Percentiles rank a stretch among this genome's conserved stretches.
phyloP scores from a whole-genome alignment of 2,888 invertebrate genomes.

The Adelognathus sp. region DNA sequence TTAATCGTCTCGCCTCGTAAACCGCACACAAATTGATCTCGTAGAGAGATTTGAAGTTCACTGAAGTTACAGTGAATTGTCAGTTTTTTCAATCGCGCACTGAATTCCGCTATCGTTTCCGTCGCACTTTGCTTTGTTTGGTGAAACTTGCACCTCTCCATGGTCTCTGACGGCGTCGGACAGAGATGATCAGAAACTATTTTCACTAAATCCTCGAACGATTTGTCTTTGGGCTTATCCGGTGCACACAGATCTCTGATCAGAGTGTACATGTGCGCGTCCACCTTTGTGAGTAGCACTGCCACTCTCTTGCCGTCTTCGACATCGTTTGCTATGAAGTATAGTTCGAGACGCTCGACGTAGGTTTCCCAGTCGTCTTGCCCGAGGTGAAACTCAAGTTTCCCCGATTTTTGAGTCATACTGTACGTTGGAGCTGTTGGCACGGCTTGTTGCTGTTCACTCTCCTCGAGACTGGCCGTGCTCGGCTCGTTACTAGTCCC shows the following conservation, averaged over 20 bases:
- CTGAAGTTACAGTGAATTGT: slow-evolving; percentile 53
- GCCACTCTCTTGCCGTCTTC: slow-evolving; percentile 38
- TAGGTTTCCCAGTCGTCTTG: too few species aligned
- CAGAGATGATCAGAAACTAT: slow-evolving; percentile 42
- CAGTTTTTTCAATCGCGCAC: slow-evolving; percentile 47
- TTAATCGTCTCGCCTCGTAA: slow-evolving; percentile 6
- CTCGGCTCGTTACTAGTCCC: too few species aligned
- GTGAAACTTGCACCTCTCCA: slow-evolving; percentile 58
- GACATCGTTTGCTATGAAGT: slow-evolving; percentile 47
- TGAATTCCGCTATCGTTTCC: slow-evolving; percentile 50
- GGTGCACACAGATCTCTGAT: slow-evolving; percentile 49
- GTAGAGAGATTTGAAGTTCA: slow-evolving; percentile 40
- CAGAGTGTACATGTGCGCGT: slow-evolving; percentile 49
- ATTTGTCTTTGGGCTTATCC: slow-evolving; percentile 30
- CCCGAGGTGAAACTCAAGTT: too few species aligned
- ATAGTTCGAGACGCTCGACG: slow-evolving; percentile 36
- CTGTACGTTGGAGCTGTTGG: too few species aligned
- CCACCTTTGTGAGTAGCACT: slow-evolving; percentile 50
- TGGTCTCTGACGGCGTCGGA: slow-evolving; percentile 44
- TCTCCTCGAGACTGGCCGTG: too few species aligned
- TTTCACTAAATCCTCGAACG: slow-evolving; percentile 46
- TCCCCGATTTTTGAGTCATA: too few species aligned
- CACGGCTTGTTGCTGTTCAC: too few species aligned
- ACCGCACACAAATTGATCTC: slow-evolving; percentile 58
- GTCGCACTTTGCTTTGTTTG: slow-evolving; percentile 39